Base-by-base conservation (phyloP, 2,113 vertebrate genomes). In the Pterocles burchelli region DNA sequence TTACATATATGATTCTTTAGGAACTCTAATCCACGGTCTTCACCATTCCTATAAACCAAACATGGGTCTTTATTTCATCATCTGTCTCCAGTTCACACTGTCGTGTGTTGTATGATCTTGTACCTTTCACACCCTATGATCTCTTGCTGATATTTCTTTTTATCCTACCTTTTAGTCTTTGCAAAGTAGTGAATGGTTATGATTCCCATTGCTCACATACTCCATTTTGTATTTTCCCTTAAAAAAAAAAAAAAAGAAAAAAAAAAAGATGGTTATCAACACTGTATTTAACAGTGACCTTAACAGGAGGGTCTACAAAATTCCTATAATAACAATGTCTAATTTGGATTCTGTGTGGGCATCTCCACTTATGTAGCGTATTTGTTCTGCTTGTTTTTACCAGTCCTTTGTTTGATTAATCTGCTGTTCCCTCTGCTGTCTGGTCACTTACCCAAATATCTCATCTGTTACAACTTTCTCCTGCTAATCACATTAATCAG, bases 31-130 rank as follows among this genome's bases (percentile, higher is more conserved):
- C 45, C 7, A 34, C 43, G 20, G 3, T 22, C 29, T 72, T 88
- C 14, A 31, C 4, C 5, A 26, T 63, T 48, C 17, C 20, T 63
- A 7, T 26, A n/a, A 43, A 75, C 1, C 1, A 2, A 72, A 36
- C 0, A 0, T 22, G 8, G 2, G 4, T 43, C 19, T 72, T 24
- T 41, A 5, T 73, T 43, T 81, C 10, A 62, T 28, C 20, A 34
- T 9, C 31, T 70, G 6, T 34, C 46, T 59, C 13, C 13, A 36
- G 18, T 51, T 52, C 29, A 38, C 12, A 72, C 7, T 2, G 31
- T 57, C 16, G 9, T 57, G 22, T 71, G 11, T 16, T 3, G 0
- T 24, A 31, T 29, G 14, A 43, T 7, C 1, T 15, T 10, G 3
- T 8, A 62, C 3, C 9, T 63, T 58, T 70, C 75, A 58, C 19